These are phyloP conservation scores for Borostomias antarcticus DNA, from an alignment of 2,797 vertebrate species.

Conservation along the genomic window DNA sequence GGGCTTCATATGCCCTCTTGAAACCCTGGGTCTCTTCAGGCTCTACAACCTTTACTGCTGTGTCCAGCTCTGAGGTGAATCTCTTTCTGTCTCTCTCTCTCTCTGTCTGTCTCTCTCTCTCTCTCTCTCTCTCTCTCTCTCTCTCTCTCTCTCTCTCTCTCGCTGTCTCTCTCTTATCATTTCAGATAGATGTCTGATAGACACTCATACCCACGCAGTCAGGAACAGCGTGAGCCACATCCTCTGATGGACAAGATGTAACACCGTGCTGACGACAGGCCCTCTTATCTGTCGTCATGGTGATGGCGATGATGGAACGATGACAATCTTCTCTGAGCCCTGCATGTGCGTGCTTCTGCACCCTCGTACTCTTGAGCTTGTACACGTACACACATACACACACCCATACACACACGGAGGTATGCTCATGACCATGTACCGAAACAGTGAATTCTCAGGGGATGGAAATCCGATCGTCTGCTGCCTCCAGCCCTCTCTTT, in stretches of 20 bases:
- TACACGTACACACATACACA: constrained; percentile 16
- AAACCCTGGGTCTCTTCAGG: constrained; percentile 19
- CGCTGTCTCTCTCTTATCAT: constrained; percentile 60
- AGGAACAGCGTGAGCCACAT: constrained; percentile 56
- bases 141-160: constrained; percentile 51
- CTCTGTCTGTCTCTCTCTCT: constrained; percentile 26
- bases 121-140: constrained; percentile 48
- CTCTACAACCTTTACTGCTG: constrained; percentile 31
- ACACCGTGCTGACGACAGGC: constrained; percentile 58
- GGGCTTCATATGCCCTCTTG: constrained; percentile 19
- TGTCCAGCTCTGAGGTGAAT: constrained; percentile 42
- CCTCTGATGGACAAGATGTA: constrained; percentile 58
- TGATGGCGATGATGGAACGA: constrained; percentile 66
- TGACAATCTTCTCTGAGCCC: constrained; percentile 62
- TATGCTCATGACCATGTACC: constrained; percentile 2
- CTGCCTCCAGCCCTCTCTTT: too few relatives aligned
- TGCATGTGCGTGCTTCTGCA: constrained; percentile 42
- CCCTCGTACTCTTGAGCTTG: constrained; percentile 22
- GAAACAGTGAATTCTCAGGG: too few relatives aligned
- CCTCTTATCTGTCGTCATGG: constrained; percentile 73
- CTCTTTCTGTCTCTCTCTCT: constrained; percentile 38
- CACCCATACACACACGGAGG: not conserved
- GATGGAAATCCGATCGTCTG: too few relatives aligned
- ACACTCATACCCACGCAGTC: constrained; percentile 55
- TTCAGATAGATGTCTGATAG: constrained; percentile 64